These are phyloP conservation scores for Frankliniella intonsa DNA, from an alignment of 2,888 invertebrate species.

Conservation along the genomic window DNA sequence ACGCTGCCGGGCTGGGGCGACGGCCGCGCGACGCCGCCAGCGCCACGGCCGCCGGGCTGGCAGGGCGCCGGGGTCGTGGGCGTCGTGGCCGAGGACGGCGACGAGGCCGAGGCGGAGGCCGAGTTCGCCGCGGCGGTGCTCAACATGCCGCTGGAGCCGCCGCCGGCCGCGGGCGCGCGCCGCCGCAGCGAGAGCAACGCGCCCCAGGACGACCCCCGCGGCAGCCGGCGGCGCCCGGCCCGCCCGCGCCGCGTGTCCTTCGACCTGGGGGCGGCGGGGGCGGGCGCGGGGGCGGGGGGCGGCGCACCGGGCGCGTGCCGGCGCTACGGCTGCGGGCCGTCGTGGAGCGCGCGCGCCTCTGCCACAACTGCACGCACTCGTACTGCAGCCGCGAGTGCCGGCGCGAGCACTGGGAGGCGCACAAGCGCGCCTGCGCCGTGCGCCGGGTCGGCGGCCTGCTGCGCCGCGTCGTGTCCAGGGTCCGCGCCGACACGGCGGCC, in stretches of 20 bases:
- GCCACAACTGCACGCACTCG: slow-evolving; percentile 91
- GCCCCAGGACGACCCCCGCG: neutral
- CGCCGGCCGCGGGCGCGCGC: slow-evolving; percentile 44
- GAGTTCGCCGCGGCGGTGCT: slow-evolving; percentile 31
- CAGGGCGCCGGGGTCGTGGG: slow-evolving; percentile 39
- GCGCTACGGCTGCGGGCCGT: slow-evolving; percentile 70
- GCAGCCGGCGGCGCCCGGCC: slow-evolving; percentile 35
- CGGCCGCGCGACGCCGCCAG: neutral
- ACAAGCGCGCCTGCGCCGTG: slow-evolving; percentile 83
- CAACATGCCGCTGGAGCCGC: slow-evolving; percentile 44
- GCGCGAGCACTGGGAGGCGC: slow-evolving; percentile 87
- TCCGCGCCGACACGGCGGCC: slow-evolving; percentile 38
- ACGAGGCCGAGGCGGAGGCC: slow-evolving; percentile 42
- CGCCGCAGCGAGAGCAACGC: slow-evolving; percentile 45
- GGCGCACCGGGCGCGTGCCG: slow-evolving; percentile 60
- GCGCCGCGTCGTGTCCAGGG: slow-evolving; percentile 61
- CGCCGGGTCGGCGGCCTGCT: slow-evolving; percentile 86
- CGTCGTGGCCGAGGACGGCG: slow-evolving; percentile 45
- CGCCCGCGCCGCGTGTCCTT: slow-evolving; percentile 34
- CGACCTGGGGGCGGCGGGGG: slow-evolving; percentile 5
- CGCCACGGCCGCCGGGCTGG: neutral
- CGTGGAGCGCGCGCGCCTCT: slow-evolving; percentile 76
- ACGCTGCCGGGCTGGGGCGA: neutral
- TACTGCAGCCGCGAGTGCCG: slow-evolving; percentile 92
- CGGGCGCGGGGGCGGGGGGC: slow-evolving; percentile 41